Evolutionary conservation across 2,888 invertebrate species (phyloP), one percentile per base, ranked within the genome.

Genomic region (Dione vanillae): DNA sequence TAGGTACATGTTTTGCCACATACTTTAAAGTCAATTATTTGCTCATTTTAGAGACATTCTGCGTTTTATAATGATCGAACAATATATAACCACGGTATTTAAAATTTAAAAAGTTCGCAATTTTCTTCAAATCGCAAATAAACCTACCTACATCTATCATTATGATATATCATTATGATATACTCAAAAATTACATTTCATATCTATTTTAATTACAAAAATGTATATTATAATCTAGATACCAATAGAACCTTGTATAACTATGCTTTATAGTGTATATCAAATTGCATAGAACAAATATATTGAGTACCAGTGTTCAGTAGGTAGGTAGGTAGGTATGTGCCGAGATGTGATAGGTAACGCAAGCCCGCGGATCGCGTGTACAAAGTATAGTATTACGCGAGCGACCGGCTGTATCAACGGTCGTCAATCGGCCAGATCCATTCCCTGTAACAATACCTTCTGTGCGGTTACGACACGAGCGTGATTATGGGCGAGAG

Each of bases 371-470:
- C 84, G 90, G 91, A 92, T 93, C 91, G 88, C 90, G 89, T 91
- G 90, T 89, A 83, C 89, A 75, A 45, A 75, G 89, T 83, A 88
- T 93, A 89, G 85, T 82, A 83, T 92, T 92, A 91, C 92, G 86
- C 88, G 91, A 83, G 81, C 90, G 90, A 84, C 89, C 87, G 90
- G 83, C 90, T 90, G 91, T 90, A 92, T 92, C 92, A 92, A 91
- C 92, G 92, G 84, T 91, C 88, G 89, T 87, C 92, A 92, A 93
- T 92, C 91, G 92, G 80, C 85, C 85, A 85, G 91, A 91, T 92
- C 87, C 89, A 91, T 91, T 92, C 88, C 92, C 85, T 90, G 91
- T 91, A 92, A 92, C 92, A 90, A 92, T 91, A 92, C 89, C 90
- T 90, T 79, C 77, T 74, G 81, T 81, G 76, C 73, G 80, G 90